Conservation (phyloP, 35 echinoderm and acorn worm genomes). For the Ptychodera flava region DNA sequence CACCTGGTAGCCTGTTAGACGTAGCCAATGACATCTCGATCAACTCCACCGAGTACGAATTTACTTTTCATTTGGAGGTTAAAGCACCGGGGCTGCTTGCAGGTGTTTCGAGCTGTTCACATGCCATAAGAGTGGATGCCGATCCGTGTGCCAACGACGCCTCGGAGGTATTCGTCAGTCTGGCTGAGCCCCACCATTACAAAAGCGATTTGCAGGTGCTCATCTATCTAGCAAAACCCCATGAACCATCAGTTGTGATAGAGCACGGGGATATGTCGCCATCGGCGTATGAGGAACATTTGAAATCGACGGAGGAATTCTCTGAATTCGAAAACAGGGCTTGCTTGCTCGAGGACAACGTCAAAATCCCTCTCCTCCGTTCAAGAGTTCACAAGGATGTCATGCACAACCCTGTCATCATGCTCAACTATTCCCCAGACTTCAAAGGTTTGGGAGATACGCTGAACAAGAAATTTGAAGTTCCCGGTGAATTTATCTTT, state of each 20-base stretch:
- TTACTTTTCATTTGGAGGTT: slow-evolving; percentile 96
- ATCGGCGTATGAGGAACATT: slow-evolving; percentile 75
- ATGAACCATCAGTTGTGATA: slow-evolving; percentile 79
- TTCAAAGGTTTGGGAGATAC: slow-evolving; percentile 70
- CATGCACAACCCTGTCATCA: slow-evolving; percentile 87
- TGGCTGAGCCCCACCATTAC: slow-evolving; percentile 94
- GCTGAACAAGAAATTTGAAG: slow-evolving; percentile 73
- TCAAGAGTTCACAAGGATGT: slow-evolving; percentile 89
- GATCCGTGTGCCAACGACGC: slow-evolving; percentile 95
- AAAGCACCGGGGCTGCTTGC: slow-evolving; percentile 73
- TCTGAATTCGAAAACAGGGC: slow-evolving; percentile 14
- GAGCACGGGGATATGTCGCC: slow-evolving; percentile 96
- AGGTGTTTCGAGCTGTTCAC: slow-evolving; percentile 76
- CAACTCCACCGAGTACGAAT: slow-evolving; percentile 70
- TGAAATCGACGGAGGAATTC: slow-evolving; percentile 78
- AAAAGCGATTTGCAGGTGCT: slow-evolving; percentile 69
- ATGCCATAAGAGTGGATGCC: slow-evolving; percentile 92
- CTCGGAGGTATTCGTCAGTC: slow-evolving; percentile 87
- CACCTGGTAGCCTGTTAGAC: slow-evolving; percentile 45
- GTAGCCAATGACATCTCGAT: slow-evolving; percentile 57
- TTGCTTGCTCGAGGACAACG: slow-evolving; percentile 21
- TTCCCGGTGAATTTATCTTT: slow-evolving; percentile 93
- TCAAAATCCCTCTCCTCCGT: slow-evolving; percentile 37
- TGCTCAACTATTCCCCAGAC: slow-evolving; percentile 95
- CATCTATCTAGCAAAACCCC: slow-evolving; percentile 66